These are phyloP conservation scores for Sisor rabdophorus DNA, from an alignment of 2,113 vertebrate species.

Conservation along the genomic window DNA sequence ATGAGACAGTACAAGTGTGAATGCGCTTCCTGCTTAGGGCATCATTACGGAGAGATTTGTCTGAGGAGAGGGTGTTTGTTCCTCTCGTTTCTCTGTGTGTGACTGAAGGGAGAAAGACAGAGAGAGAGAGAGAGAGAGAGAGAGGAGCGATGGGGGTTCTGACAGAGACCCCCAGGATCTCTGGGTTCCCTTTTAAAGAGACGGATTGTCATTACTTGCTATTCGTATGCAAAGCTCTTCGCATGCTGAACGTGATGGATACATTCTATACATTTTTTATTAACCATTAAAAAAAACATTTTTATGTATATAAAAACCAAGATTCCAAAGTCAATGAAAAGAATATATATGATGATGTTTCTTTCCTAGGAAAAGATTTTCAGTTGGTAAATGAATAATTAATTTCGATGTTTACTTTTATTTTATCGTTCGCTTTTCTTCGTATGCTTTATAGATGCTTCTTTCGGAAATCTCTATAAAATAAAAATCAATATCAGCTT, in stretches of 20 bases:
- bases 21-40: slow-evolving; percentile 7
- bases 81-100: slow-evolving; percentile 10
- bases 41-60: slow-evolving; percentile 17
- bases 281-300: neutral
- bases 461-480: no score
- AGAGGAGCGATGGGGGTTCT: slow-evolving; percentile 28
- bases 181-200: slow-evolving; percentile 28
- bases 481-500: no score
- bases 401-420: no score
- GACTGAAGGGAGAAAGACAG: slow-evolving; percentile 7
- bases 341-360: no score
- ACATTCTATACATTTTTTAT: neutral
- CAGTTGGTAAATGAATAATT: no score
- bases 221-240: neutral
- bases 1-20: neutral
- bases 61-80: neutral
- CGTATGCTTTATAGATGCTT: no score
- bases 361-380: no score
- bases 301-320: no score
- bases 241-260: neutral
- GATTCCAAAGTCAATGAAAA: no score
- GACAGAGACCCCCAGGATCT: slow-evolving; percentile 62
- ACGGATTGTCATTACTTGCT: slow-evolving; percentile 6
- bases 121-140: neutral
- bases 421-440: no score